These are phyloP conservation scores for Paradoxurus hermaphroditus DNA, from an alignment of 2,113 vertebrate genomes.

Conservation along the genomic window DNA sequence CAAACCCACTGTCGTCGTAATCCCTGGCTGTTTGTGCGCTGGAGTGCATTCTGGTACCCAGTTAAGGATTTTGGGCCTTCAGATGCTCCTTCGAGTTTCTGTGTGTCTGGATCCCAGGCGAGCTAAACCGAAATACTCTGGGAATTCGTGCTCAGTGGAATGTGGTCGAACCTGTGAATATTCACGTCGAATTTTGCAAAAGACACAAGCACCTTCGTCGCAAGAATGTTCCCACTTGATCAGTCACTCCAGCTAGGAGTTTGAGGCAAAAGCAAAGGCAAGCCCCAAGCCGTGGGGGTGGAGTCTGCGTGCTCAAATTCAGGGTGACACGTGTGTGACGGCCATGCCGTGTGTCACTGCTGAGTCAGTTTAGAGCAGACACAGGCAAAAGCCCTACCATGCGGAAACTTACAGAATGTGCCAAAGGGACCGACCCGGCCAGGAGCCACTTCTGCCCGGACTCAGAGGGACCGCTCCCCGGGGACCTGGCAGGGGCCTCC, in stretches of 20 bases:
- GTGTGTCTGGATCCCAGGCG: not conserved
- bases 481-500: not conserved
- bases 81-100: not conserved
- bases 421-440: not conserved
- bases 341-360: not conserved
- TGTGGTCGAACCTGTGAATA: not conserved
- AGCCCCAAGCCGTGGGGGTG: not conserved
- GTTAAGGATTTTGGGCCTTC: not conserved
- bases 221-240: not conserved
- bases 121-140: not conserved
- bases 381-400: not conserved
- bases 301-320: not conserved
- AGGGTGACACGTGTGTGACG: not conserved
- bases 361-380: not conserved
- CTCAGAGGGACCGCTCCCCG: accelerated
- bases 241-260: not conserved
- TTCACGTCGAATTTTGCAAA: not conserved
- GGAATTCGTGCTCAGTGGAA: not conserved
- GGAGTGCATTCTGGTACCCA: not conserved
- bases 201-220: not conserved
- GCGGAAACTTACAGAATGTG: not conserved
- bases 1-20: not conserved
- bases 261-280: not conserved
- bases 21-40: not conserved
- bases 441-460: not conserved